phyloP scores from a whole-genome alignment of 2,113 vertebrate genomes.

The Clarias magur region DNA sequence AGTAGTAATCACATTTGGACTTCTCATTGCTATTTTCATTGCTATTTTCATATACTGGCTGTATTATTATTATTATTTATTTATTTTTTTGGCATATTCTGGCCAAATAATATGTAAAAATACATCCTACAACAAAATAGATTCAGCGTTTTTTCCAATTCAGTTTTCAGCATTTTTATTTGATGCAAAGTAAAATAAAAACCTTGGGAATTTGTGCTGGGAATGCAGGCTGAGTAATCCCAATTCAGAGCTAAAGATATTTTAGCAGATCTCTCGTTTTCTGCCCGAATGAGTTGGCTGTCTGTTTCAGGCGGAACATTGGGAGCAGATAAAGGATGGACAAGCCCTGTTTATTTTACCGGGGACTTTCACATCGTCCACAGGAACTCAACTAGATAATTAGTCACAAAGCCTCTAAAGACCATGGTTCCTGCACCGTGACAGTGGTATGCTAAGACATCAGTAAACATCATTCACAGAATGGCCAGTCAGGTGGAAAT shows the following conservation, averaged over 20 bases:
- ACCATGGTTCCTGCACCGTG: conserved; percentile 61
- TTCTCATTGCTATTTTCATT: neutral
- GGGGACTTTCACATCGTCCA: conserved; percentile 69
- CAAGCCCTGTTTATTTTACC: conserved; percentile 70
- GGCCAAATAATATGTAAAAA: neutral
- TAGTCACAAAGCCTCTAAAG: conserved; percentile 69
- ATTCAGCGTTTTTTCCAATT: neutral
- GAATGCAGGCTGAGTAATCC: conserved; percentile 70
- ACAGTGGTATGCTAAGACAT: conserved; percentile 67
- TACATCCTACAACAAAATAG: neutral
- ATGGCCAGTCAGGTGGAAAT: conserved; percentile 60
- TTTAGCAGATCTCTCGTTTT: conserved; percentile 73
- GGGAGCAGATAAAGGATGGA: conserved; percentile 67
- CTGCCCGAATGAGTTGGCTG: conserved; percentile 61
- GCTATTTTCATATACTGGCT: neutral
- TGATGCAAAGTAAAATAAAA: conserved; percentile 3
- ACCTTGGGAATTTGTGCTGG: conserved; percentile 21
- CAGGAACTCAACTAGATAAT: conserved; percentile 74
- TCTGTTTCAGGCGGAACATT: conserved; percentile 62
- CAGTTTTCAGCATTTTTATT: conserved; percentile 3
- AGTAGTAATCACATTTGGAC: neutral
- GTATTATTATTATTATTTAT: neutral
- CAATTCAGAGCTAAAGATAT: conserved; percentile 61
- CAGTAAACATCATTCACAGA: conserved; percentile 65
- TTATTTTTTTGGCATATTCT: too few species aligned